Base-by-base conservation (phyloP, 2,888 invertebrate genomes). In the Oscheius sp. region DNA sequence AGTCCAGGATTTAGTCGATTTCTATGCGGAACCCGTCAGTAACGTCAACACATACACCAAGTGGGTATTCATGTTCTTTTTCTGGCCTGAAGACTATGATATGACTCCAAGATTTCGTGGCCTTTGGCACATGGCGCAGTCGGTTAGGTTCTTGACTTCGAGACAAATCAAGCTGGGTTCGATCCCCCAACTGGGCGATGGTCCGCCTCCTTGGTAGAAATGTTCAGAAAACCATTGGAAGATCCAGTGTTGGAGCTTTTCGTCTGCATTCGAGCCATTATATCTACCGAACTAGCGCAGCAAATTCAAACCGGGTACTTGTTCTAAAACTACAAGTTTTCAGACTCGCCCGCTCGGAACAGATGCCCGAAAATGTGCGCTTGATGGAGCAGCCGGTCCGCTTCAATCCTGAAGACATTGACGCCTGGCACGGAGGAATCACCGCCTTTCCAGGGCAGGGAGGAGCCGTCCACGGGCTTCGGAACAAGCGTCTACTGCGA, bases 391-490 rank as follows among this genome's bases (percentile, higher is more conserved):
- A 86, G 37, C 83, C 87, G 1, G 79, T 76, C 2, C 77, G 88
- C 35, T 88, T 88, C 75, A 83, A 88, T 74, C 88, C 88, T 1
- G 83, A 88, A 71, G 88, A 88, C 76, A 82, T 70, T 3, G 78
- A 85, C 11, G 81, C 85, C 42, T 77, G 79, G 55, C 88, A 88
- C 74, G 85, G 85, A 70, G 87, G 88, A 33, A 77, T 88, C 5
- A 88, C 87, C 7, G 88, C 87, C 1, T 87, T 82, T 73, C 88
- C 88, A 1, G 88, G 88, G 48, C 75, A 76, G 29, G 85, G 86
- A 2, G 88, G 88, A 50, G 68, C 84, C 33, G 85, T 88, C 29
- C 53, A 85, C 7, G 80, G 84, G 3, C 71, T 88, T 48, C 79
- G 88, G 10, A 87, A 87, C 70, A 84, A 88, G 68, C 79, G 88